A percentile compares a stretch with the other conserved stretches of the same genome.
phyloP scores from a whole-genome alignment of 35 echinoderm and acorn worm species.

The Amphiura filiformis region DNA sequence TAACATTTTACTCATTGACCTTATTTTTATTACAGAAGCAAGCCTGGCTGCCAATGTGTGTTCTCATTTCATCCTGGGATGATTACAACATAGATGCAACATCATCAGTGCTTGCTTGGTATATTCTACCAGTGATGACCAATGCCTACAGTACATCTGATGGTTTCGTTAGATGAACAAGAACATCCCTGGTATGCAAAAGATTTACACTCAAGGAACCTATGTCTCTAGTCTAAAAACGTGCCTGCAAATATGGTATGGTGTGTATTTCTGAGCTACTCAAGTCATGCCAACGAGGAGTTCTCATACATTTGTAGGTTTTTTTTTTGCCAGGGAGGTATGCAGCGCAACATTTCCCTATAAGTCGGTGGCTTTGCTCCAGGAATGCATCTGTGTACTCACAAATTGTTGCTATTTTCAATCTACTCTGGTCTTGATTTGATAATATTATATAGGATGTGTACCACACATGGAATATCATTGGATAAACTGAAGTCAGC shows the following conservation, averaged over 20 bases:
- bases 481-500: too few relatives aligned
- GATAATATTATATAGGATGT: too few relatives aligned
- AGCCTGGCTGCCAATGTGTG: too few relatives aligned
- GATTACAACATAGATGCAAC: too few relatives aligned
- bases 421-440: too few relatives aligned
- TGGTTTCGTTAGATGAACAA: too few relatives aligned
- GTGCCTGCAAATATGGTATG: not conserved
- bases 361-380: not conserved
- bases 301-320: not conserved
- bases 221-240: not conserved
- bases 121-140: too few relatives aligned
- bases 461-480: too few relatives aligned
- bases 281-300: not conserved
- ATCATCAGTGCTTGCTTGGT: too few relatives aligned
- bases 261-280: not conserved
- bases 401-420: constrained; percentile 9
- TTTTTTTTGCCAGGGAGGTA: not conserved
- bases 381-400: not conserved
- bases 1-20: too few relatives aligned
- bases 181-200: not conserved
- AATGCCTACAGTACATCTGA: not conserved
- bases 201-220: not conserved
- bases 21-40: too few relatives aligned
- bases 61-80: too few relatives aligned
- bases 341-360: not conserved